These are phyloP conservation scores for Horisme vitalbata DNA, from an alignment of 2,888 invertebrate genomes.

Conservation along the genomic window DNA sequence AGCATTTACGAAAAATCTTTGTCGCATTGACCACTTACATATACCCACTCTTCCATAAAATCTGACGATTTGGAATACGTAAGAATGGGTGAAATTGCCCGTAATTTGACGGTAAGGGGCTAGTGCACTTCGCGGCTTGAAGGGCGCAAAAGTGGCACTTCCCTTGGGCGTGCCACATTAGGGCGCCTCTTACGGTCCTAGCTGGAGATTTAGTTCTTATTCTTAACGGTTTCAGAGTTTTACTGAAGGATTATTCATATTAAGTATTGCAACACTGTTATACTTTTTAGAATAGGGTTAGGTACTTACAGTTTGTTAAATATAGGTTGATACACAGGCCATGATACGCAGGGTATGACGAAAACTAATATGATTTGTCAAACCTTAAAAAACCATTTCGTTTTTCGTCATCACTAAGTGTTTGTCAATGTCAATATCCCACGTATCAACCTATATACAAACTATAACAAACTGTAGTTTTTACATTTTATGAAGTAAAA, in stretches of 20 bases:
- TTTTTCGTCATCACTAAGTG: too few relatives aligned
- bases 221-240: conserved; percentile 1
- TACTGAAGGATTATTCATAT: neutral
- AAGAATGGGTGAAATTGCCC: conserved; percentile 18
- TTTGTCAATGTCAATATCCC: too few relatives aligned
- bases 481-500: too few relatives aligned
- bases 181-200: conserved; percentile 9
- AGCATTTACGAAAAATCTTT: neutral
- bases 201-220: conserved; percentile 7
- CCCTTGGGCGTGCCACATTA: conserved; percentile 28
- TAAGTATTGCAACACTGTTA: too few relatives aligned
- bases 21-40: neutral
- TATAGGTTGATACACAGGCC: too few relatives aligned
- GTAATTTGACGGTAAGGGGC: conserved; percentile 27
- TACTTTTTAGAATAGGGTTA: too few relatives aligned
- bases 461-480: too few relatives aligned
- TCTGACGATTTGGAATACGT: conserved; percentile 6
- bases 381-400: too few relatives aligned
- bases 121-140: conserved; percentile 26
- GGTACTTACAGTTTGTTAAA: too few relatives aligned
- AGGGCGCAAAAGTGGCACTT: conserved; percentile 31
- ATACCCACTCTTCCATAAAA: conserved; percentile 11
- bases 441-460: too few relatives aligned
- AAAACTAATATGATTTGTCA: too few relatives aligned
- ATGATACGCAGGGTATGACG: too few relatives aligned